Base-by-base conservation (phyloP, 64 coral and sea anemone species). In the Pachyseris speciosa region DNA sequence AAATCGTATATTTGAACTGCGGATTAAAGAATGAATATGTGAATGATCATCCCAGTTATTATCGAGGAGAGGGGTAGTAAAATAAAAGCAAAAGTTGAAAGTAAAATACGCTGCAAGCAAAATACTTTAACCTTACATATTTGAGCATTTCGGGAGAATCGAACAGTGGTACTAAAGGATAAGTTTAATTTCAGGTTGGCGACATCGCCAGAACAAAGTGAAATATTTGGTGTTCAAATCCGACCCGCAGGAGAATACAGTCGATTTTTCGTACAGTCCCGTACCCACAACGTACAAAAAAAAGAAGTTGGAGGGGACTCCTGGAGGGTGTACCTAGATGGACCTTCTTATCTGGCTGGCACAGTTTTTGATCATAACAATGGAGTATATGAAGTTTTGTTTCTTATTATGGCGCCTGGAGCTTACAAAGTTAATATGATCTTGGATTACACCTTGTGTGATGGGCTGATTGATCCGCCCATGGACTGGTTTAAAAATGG, bases 401-500 rank as follows among this genome's bases (percentile, higher is more conserved):
- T 86, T 48, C 83, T 86, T 10, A 69, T 86, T 9, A 72, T 42
- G 41, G 83, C 69, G 47, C 83, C 83, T 50, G 83, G 83, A 11
- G 42, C 7, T 7, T 86, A 86, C 15, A 55, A 86, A 50, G 70
- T 86, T n/a, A 86, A 69, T 16, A 72, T 72, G 67, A 69, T 72
- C 22, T 64, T 86, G 60, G 83, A 86, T 69, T 86, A 86, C 32
- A 69, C 83, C 2, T 16, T 86, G 24, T 86, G 83, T 50, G 83
- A 86, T 69, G 83, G 83, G n/a, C 32, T 86, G 8, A 67, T 67
- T 34, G 83, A 86, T 70, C 83, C 83, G 0, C 83, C 83, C 0
- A 70, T 86, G 19, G 63, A 86, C 19, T 86, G 83, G 83, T 86
- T 86, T 32, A 69, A 49, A 55, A 86, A 55, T 69, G 83, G 83